Evolutionary conservation across 2,888 invertebrate genomes (phyloP).

Genomic region (Melanostoma mellinum): DNA sequence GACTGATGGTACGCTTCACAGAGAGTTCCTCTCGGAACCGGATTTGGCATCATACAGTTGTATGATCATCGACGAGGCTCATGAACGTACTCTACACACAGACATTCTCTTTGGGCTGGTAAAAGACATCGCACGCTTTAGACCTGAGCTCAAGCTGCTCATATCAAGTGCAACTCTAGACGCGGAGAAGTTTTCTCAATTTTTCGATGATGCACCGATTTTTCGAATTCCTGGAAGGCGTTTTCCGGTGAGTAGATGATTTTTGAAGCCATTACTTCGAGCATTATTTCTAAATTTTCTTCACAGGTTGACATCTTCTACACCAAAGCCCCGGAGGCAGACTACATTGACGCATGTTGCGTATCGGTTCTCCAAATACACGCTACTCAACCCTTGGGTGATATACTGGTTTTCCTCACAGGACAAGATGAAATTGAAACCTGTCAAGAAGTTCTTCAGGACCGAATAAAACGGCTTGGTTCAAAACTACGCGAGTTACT

Average conservation of each 20-base stretch:
- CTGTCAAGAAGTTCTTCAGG: conserved; percentile 93
- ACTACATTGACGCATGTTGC: conserved; percentile 99
- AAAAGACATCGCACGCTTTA: conserved; percentile 96
- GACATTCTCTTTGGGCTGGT: conserved; percentile 99
- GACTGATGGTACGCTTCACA: conserved; percentile 98
- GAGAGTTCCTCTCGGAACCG: conserved; percentile 98
- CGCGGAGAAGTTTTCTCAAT: conserved; percentile 98
- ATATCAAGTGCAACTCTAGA: conserved; percentile 99
- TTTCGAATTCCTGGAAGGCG: conserved; percentile 98
- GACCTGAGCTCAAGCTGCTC: conserved; percentile 96
- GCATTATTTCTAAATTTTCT: not conserved
- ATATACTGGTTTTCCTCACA: conserved; percentile 97
- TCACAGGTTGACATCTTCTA: conserved; percentile 94
- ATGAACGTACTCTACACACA: conserved; percentile 98
- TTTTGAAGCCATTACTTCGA: not conserved
- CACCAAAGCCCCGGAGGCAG: conserved; percentile 99
- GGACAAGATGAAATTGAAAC: conserved; percentile 96
- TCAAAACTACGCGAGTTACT: conserved; percentile 95
- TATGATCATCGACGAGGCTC: conserved; percentile 99
- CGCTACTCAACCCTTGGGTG: conserved; percentile 97
- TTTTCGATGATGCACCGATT: conserved; percentile 99
- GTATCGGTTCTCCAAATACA: conserved; percentile 99
- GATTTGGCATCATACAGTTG: conserved; percentile 98
- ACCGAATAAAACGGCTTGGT: conserved; percentile 95
- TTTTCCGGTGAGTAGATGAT: conserved; percentile 87